Evolutionary conservation across 2,797 vertebrate species (phyloP), one percentile per base, ranked within the genome.

Genomic region (Helicolenus hilgendorfi): DNA sequence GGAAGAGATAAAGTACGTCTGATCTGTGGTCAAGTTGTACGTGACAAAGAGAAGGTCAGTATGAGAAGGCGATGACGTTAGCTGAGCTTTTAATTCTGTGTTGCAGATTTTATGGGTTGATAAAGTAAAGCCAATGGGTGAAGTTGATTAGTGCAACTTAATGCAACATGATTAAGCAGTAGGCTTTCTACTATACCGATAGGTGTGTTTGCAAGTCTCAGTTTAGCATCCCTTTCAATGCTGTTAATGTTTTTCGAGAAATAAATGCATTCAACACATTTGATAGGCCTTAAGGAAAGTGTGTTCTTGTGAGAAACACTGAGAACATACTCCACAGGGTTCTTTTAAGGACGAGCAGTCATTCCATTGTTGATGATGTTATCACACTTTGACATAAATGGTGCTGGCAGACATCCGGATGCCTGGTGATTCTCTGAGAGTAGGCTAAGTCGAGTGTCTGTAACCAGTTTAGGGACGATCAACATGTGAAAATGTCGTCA

Each of bases 381-480:
- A 82, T 53, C 67, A 70, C 13, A 29, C 27, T 53, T 58, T 68
- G 55, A 74, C 9, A 13, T 53, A 73, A 49, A 36, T 22, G 31
- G 11, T 72, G n/a, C 41, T 64, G 60, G 60, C 27, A 75, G 74
- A 81, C 49, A 72, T 64, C 29, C 26, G 9, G 2, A 24, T 80
- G 55, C 33, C 65, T 53, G 15, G 3, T 20, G 22, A 68, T n/a
- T 45, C n/a, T 67, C 24, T 26, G 18, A 55, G 33, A 77, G 45
- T 60, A 6, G 29, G 63, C n/a, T 24, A 14, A 36, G 64, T 63
- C 4, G 2, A 64, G 49, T 38, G 71, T 71, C 81, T 83, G 31
- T 79, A 83, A 85, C 11, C 36, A 83, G 84, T 64, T 91, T 64
- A 76, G 45, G 33, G 56, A 87, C 63, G 75, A 72, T 9, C 33